Evolutionary conservation across 2,888 invertebrate species (phyloP), one percentile per base, ranked within the genome.

Genomic region (Lepidochrysops patricia): DNA sequence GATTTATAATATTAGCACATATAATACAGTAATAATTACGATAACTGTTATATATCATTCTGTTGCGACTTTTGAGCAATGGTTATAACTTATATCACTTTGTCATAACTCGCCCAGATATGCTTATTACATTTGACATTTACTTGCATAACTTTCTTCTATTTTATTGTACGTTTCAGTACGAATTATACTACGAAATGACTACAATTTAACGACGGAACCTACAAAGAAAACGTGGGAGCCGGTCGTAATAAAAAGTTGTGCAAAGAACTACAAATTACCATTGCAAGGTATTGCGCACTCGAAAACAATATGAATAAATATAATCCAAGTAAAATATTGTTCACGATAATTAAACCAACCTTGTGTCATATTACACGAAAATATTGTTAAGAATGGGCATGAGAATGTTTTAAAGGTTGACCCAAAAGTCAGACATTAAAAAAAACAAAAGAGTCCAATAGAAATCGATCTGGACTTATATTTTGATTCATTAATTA

Each of bases 181-280:
- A 52, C 27, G 52, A 52, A 52, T 13, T 52, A 13, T 52, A 15
- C 43, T 23, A 52, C 52, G 52, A 52, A 52, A 52, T 52, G 7
- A 26, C 27, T 52, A 27, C 52, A 27, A 26, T 43, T 19, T 27
- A 27, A 13, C 27, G 2, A 52, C 52, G 27, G 27, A 52, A 52
- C 15, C 19, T 32, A 29, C 19, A 54, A 54, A 54, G 54, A 54
- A 54, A 54, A 54, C 54, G 54, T 54, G 54, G 54, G 54, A 54
- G 54, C 19, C 4, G 32, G 54, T 32, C 4, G 32, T 12, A 54
- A 29, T 54, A 54, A 54, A 54, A 54, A 32, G 54, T 54, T 54
- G 32, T 54, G 54, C 32, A 54, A 54, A 54, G 29, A 27, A 54
- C 29, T 26, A 29, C 15, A 32, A 54, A 54, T 54, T 54, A 12